A percentile compares a stretch with the other conserved stretches of the same genome.
Conservation (phyloP, 2,888 invertebrate genomes). For the Parascotia fuliginaria region DNA sequence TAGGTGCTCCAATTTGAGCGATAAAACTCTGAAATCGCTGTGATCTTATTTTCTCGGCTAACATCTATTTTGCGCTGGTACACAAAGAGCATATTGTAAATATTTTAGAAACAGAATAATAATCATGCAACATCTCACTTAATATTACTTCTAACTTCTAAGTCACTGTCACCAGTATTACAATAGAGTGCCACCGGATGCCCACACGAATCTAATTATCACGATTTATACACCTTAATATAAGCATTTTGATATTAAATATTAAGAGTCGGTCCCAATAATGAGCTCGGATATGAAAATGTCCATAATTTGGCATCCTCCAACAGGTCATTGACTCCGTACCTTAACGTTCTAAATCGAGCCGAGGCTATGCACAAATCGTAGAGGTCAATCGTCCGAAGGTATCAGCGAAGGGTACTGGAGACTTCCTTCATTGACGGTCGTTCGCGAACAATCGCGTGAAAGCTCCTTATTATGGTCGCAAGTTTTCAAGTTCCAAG, state of each 20-base stretch:
- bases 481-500: slow-evolving; percentile 41
- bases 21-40: too few relatives aligned
- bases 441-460: slow-evolving; percentile 43
- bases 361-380: slow-evolving; percentile 36
- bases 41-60: too few relatives aligned
- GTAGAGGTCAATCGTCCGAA: slow-evolving; percentile 34
- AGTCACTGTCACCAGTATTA: background rate
- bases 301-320: slow-evolving; percentile 60
- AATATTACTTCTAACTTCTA: too few relatives aligned
- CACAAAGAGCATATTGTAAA: too few relatives aligned
- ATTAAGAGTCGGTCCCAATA: slow-evolving; percentile 64
- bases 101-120: too few relatives aligned
- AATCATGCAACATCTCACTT: too few relatives aligned
- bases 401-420: slow-evolving; percentile 32
- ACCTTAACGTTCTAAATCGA: slow-evolving; percentile 57
- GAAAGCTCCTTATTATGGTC: slow-evolving; percentile 50
- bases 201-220: slow-evolving; percentile 38
- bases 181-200: slow-evolving; percentile 5
- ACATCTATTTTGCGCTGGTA: too few relatives aligned
- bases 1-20: too few relatives aligned
- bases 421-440: slow-evolving; percentile 31
- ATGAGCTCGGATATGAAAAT: slow-evolving; percentile 68
- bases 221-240: slow-evolving; percentile 49
- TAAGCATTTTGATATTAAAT: slow-evolving; percentile 54
- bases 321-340: slow-evolving; percentile 59